Evolutionary conservation across 1,140 invertebrate genomes (phyloP).

Genomic region (Helicoverpa armigera): DNA sequence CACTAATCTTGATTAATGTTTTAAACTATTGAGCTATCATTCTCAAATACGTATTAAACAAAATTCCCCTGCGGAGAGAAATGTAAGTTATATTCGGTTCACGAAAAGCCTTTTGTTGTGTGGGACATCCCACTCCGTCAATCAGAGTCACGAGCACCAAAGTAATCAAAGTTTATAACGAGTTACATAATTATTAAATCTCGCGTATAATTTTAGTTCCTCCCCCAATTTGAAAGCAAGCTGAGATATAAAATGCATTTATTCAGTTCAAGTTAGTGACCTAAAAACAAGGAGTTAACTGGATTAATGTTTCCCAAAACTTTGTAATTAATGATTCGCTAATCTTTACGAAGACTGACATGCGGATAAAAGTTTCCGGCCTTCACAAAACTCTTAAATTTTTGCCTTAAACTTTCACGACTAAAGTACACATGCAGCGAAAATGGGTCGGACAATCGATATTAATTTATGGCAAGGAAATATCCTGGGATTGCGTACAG

Average conservation of each 20-base stretch:
- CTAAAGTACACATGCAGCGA: conserved; percentile 18
- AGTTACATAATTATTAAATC: conserved; percentile 57
- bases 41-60: neutral
- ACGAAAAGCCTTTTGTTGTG: conserved; percentile 51
- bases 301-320: conserved; percentile 58
- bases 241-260: conserved; percentile 51
- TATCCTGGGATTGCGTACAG: conserved; percentile 40
- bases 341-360: conserved; percentile 58
- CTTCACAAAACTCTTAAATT: conserved; percentile 25
- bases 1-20: neutral
- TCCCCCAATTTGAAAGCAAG: conserved; percentile 7
- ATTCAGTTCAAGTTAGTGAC: conserved; percentile 44
- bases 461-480: conserved; percentile 29
- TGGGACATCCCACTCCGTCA: conserved; percentile 49
- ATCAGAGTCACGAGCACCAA: conserved; percentile 55
- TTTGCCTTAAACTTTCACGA: conserved; percentile 19
- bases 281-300: conserved; percentile 53
- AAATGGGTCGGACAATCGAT: conserved; percentile 25
- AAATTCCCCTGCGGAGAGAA: neutral
- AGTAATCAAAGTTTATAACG: conserved; percentile 62
- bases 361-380: conserved; percentile 47
- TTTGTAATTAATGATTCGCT: conserved; percentile 63
- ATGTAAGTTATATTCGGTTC: conserved; percentile 31
- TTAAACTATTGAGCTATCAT: conserved; percentile 3
- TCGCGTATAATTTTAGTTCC: conserved; percentile 26